Base-by-base conservation (phyloP, 1,140 invertebrate genomes). In the Nasonia vitripennis region DNA sequence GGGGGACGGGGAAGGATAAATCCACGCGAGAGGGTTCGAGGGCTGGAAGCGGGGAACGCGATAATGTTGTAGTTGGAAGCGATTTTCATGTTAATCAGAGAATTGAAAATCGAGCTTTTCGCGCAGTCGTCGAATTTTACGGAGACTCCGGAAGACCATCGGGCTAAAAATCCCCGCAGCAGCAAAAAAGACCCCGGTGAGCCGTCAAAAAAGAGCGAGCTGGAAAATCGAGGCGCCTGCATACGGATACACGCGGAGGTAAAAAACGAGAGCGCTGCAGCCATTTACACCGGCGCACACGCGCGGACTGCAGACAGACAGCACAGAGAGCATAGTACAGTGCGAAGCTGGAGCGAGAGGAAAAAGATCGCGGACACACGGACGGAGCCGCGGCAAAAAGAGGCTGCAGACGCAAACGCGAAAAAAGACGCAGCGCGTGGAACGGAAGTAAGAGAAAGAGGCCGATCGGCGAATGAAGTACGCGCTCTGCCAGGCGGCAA, bases 401-500 rank as follows among this genome's bases (percentile, higher is more conserved):
- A 7, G 10, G 62, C 37, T 71, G 45, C 37, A 34, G 75, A 71
- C 27, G n/a, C 55, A 37, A 78, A 55, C 70, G n/a, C 78, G 12
- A 80, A 31, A 70, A 37, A 45, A 68, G 77, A 67, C 12, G 51
- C 55, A 62, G n/a, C 23, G 31, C 45, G 14, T 70, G n/a, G 78
- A 80, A 68, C 73, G 51, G 55, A 78, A 48, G 55, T 31, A 37
- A 71, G 67, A 78, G 67, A 37, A 71, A 78, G 62, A 78, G 75
- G 67, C 20, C 34, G 81, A 45, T 78, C 34, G 74, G 55, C 23
- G 74, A 83, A 78, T 83, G 41, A 83, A 83, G 74, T 37, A 67
- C 11, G n/a, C 5, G 68, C 37, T 2, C 34, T 2, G 14, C 17
- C 14, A 23, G 55, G 80, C 20, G 34, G 31, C 14, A 17, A n/a